phyloP scores from a whole-genome alignment of 2,888 invertebrate species.

The Cyclophora albipunctata region DNA sequence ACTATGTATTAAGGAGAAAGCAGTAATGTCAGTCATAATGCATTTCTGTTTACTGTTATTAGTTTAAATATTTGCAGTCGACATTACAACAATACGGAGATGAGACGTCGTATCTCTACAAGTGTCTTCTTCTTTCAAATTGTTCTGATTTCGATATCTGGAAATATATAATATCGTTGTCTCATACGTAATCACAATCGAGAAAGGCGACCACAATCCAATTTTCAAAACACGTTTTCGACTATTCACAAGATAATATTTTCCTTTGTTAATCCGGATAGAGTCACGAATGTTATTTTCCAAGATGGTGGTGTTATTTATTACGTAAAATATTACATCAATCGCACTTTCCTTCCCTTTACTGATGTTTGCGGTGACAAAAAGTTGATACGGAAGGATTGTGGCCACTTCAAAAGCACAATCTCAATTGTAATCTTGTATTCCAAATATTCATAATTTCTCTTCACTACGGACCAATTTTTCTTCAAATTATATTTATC shows the following conservation, averaged over 20 bases:
- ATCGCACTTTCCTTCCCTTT: constrained; percentile 43
- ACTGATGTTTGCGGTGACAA: constrained; percentile 30
- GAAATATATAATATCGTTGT: too few relatives aligned
- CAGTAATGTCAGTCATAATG: constrained; percentile 15
- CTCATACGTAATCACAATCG: constrained; percentile 1
- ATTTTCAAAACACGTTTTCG: constrained; percentile 1
- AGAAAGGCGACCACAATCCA: constrained; percentile 7
- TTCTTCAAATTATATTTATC: too few relatives aligned
- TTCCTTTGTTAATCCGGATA: constrained; percentile 20
- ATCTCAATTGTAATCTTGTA: too few relatives aligned
- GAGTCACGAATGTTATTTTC: constrained; percentile 17
- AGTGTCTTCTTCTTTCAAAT: too few relatives aligned
- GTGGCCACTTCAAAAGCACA: background rate
- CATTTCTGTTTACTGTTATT: constrained; percentile 11
- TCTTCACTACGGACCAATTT: too few relatives aligned
- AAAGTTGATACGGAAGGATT: constrained; percentile 31
- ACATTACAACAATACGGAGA: too few relatives aligned
- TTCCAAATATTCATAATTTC: too few relatives aligned
- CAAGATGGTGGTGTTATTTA: constrained; percentile 9
- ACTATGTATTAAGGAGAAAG: constrained; percentile 41
- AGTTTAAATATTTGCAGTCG: too few relatives aligned
- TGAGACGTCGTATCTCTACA: too few relatives aligned
- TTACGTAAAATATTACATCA: constrained; percentile 43
- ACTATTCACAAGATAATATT: constrained; percentile 8
- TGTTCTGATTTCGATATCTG: too few relatives aligned